Base-by-base conservation (phyloP, 2,797 vertebrate genomes). In the Okamejei kenojei region DNA sequence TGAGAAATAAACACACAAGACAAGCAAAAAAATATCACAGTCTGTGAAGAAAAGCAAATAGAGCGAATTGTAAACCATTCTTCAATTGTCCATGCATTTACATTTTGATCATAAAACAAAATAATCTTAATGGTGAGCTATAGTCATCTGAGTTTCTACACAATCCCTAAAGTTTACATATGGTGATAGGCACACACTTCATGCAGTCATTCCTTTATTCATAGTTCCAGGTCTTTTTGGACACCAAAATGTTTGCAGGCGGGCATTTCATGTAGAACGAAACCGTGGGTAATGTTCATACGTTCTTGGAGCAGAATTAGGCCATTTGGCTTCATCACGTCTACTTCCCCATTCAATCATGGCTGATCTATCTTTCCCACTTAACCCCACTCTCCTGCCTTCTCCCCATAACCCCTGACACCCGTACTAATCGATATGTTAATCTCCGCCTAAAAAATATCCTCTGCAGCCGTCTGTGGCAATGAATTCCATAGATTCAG, bases 1-100 rank as follows among this genome's bases (percentile, higher is more conserved):
- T 35, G 61, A n/a, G 32, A 68, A 35, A 32, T 32, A 68, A 15
- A 68, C 84, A 32, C 61, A 86, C n/a, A 88, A 35, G 8, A 1
- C n/a, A 68, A 88, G n/a, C 32, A 13, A 86, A 86, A 65, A 65
- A 68, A 68, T 54, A 61, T 61, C 54, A 84, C 84, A 88, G 0
- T 88, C 84, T 10, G 17, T 88, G 17, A 88, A 68, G 63, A 19
- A 32, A 9, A 23, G 2, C 65, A 68, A 68, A 21, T 63, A 65
- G 19, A 17, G 61, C 15, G 32, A 88, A 88, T 68, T 68, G 61
- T 88, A 23, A 88, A 23, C 84, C 21, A 88, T 65, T 88, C 61
- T 88, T 32, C 84, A 68, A 68, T 38, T 88, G 84, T 88, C n/a
- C 3, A 1, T 88, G 68, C 61, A 88, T 88, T 86, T 86, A 86